Percentiles rank a stretch among this genome's conserved stretches.
Conservation (phyloP, 2,113 vertebrate genomes). For the Dendropsophus ebraccatus region DNA sequence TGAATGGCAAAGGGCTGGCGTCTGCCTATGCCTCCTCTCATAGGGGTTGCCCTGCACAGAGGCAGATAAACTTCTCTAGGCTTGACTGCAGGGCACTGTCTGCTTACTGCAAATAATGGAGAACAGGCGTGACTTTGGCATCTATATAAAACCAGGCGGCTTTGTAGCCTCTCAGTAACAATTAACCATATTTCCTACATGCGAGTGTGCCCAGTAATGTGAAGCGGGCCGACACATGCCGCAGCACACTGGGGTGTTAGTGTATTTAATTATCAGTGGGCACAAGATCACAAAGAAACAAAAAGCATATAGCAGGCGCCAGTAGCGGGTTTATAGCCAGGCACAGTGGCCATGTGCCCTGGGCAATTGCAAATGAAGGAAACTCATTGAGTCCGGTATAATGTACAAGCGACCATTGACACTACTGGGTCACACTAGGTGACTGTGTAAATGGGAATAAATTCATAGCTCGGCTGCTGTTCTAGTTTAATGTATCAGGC, state of each 20-base stretch:
- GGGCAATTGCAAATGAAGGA: neutral
- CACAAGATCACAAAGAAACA: neutral
- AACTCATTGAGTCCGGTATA: neutral
- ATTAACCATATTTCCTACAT: constrained; percentile 29
- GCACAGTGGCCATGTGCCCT: neutral
- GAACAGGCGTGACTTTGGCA: neutral
- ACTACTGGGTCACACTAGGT: too few species aligned
- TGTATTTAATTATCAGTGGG: neutral
- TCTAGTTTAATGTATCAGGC: too few species aligned
- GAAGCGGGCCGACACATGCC: neutral
- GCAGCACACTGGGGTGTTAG: neutral
- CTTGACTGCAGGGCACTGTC: constrained; percentile 29
- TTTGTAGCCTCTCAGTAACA: constrained; percentile 20
- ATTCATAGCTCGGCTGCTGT: neutral
- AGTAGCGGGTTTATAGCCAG: neutral
- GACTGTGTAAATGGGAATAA: neutral
- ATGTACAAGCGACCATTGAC: neutral
- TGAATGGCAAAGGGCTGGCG: constrained; percentile 23
- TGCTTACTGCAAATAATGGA: constrained; percentile 15
- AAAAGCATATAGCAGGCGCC: neutral
- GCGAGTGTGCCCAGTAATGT: neutral
- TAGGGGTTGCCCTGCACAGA: constrained; percentile 6
- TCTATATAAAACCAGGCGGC: neutral
- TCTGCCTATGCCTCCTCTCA: constrained; percentile 23
- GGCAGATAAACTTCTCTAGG: constrained; percentile 19